A percentile compares a stretch with the other conserved stretches of the same genome.
Conservation (phyloP, 2,113 vertebrate species). For the Zosterops hypoxanthus region DNA sequence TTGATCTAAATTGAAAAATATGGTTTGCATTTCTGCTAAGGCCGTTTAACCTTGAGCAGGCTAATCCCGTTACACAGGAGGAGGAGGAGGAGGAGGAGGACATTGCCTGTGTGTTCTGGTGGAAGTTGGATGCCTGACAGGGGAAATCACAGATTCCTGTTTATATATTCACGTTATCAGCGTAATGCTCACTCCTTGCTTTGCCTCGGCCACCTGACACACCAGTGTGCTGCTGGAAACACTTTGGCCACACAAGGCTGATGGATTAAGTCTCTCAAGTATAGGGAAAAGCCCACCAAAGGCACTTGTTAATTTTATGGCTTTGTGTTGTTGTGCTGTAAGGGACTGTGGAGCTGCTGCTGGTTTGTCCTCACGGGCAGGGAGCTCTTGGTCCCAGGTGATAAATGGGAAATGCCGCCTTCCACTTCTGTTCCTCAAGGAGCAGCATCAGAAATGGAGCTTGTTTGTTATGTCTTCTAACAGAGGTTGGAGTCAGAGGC, state of each 20-base stretch:
- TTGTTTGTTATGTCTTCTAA: background rate
- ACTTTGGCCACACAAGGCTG: accelerated
- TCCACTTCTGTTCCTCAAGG: background rate
- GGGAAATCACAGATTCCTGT: background rate
- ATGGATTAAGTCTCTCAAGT: accelerated
- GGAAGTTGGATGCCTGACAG: background rate
- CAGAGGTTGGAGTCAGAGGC: background rate
- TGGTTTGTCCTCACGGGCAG: background rate
- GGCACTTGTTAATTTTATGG: background rate
- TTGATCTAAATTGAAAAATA: background rate
- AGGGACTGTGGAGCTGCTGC: background rate
- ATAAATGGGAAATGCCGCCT: accelerated
- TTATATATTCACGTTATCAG: accelerated
- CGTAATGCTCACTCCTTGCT: accelerated
- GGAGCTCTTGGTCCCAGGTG: background rate
- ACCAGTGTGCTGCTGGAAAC: background rate
- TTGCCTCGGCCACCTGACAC: background rate
- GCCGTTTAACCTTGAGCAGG: constrained; percentile 5
- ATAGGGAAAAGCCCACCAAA: background rate
- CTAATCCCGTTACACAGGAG: background rate
- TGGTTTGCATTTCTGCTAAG: background rate
- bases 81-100: background rate
- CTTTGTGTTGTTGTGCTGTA: accelerated
- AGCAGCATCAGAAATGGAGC: background rate
- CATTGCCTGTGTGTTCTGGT: background rate